A percentile compares a stretch with the other conserved stretches of the same genome.
phyloP scores from a whole-genome alignment of 2,113 vertebrate species.

The Empidonax traillii region DNA sequence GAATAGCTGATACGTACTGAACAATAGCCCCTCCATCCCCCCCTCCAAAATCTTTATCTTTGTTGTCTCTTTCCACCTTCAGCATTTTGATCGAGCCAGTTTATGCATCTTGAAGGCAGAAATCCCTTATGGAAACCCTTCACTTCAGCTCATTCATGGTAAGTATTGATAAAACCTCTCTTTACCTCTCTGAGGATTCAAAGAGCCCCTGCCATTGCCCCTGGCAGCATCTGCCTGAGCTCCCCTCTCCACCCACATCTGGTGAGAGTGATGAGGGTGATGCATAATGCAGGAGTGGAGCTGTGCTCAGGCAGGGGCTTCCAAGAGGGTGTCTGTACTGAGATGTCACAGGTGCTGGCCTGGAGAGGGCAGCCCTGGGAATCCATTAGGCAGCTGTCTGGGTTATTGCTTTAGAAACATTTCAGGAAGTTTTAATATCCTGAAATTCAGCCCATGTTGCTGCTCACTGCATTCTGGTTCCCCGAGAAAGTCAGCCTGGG shows the following conservation, averaged over 20 bases:
- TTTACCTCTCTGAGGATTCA: background rate
- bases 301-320: background rate
- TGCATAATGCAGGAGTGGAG: constrained; percentile 34
- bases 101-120: constrained; percentile 16
- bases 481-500: background rate
- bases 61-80: background rate
- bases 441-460: background rate
- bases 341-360: background rate
- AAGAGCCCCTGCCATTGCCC: background rate
- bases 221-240: constrained; percentile 15
- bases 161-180: constrained; percentile 36
- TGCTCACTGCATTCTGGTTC: fast-evolving
- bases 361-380: background rate
- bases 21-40: no score
- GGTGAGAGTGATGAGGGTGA: background rate
- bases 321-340: background rate
- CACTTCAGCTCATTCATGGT: constrained; percentile 18
- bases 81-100: constrained; percentile 8
- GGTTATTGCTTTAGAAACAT: background rate
- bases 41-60: background rate
- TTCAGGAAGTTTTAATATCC: background rate
- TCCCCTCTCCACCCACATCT: constrained; percentile 17
- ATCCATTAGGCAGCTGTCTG: constrained; percentile 5
- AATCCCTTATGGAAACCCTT: constrained; percentile 53
- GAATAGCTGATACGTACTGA: background rate